Percentiles rank a stretch among this genome's conserved stretches.
These are phyloP conservation scores for Orientallactaga bullata DNA, from an alignment of 2,113 vertebrate genomes.

Conservation along the genomic window DNA sequence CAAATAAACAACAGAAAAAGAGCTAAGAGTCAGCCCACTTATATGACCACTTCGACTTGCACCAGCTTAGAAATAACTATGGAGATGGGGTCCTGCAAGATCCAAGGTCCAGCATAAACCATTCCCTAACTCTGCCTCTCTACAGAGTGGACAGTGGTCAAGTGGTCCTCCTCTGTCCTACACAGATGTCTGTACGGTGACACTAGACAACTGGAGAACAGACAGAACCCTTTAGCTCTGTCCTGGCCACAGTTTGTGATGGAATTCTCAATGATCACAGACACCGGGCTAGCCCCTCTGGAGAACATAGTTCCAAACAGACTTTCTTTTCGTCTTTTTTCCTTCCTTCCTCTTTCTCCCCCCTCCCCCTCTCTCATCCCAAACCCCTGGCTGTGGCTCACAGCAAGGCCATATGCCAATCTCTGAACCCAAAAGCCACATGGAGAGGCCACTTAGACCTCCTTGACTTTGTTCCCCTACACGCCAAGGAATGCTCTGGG, in stretches of 20 bases:
- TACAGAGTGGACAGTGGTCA: not conserved
- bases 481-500: not conserved
- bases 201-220: conserved; percentile 29
- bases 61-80: not conserved
- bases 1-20: not conserved
- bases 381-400: not conserved
- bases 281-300: conserved; percentile 66
- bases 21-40: not conserved
- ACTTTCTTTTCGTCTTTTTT: not conserved
- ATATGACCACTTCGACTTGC: not conserved
- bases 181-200: conserved; percentile 68
- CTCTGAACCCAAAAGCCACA: not conserved
- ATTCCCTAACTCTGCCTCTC: conserved; percentile 58
- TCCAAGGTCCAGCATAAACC: not conserved
- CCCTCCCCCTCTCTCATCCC: not conserved
- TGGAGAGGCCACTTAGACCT: not conserved
- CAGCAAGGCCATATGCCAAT: not conserved
- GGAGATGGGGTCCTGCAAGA: not conserved
- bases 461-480: not conserved
- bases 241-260: conserved; percentile 70
- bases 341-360: too few relatives aligned
- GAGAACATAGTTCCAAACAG: conserved; percentile 3
- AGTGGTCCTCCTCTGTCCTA: conserved; percentile 80
- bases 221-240: conserved; percentile 75
- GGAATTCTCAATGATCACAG: conserved; percentile 81